These are phyloP conservation scores for Epizoanthus ramosus DNA, from an alignment of 92 coral and sea anemone genomes.

Conservation along the genomic window DNA sequence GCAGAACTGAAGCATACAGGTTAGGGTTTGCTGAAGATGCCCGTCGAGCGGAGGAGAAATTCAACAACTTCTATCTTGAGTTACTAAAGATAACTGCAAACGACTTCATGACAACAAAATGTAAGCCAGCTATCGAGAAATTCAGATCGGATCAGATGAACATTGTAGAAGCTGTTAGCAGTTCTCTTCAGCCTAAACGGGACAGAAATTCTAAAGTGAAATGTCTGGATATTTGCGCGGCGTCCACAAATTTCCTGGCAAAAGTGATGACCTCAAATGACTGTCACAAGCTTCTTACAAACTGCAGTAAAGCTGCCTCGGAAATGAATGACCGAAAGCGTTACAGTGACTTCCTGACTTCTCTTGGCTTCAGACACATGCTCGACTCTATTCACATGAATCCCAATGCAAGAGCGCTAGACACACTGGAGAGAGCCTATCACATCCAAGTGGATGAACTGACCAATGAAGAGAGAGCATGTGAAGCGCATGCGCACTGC, in stretches of 20 bases:
- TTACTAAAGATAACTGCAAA: slow-evolving; percentile 32
- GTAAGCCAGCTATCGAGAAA: slow-evolving; percentile 39
- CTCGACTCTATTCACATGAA: slow-evolving; percentile 42
- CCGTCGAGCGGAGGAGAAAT: slow-evolving; percentile 28
- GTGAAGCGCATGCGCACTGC: slow-evolving; percentile 56
- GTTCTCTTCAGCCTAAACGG: slow-evolving; percentile 21
- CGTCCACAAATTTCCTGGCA: slow-evolving; percentile 45
- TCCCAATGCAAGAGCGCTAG: slow-evolving; percentile 42
- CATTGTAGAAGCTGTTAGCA: slow-evolving; percentile 43
- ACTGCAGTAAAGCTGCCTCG: slow-evolving; percentile 28
- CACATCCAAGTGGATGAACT: slow-evolving; percentile 25
- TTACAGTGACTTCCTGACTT: slow-evolving; percentile 51
- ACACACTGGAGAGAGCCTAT: slow-evolving; percentile 34
- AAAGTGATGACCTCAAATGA: slow-evolving; percentile 49
- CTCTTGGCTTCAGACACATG: slow-evolving; percentile 56
- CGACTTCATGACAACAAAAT: slow-evolving; percentile 48
- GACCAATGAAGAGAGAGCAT: background rate
- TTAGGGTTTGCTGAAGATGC: slow-evolving; percentile 40
- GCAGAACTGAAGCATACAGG: slow-evolving; percentile 50
- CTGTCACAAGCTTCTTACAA: slow-evolving; percentile 40
- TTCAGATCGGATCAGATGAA: slow-evolving; percentile 42
- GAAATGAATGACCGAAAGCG: slow-evolving; percentile 41
- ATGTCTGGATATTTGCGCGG: slow-evolving; percentile 55
- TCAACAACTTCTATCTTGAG: slow-evolving; percentile 29
- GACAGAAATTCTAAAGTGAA: slow-evolving; percentile 26